Conservation (phyloP, 2,113 vertebrate genomes). For the Labrus mixtus region DNA sequence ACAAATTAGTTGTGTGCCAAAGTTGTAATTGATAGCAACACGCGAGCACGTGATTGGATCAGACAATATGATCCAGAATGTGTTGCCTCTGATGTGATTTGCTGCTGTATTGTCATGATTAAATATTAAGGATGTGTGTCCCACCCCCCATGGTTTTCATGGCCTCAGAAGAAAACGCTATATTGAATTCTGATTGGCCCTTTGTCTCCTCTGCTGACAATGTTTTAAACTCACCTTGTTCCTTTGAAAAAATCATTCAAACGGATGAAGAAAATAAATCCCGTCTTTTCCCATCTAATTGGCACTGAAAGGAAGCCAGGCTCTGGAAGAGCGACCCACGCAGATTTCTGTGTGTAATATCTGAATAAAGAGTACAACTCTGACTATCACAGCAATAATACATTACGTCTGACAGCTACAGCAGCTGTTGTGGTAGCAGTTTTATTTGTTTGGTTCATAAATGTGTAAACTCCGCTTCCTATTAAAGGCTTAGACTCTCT, state of each 20-base stretch:
- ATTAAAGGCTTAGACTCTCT: slow-evolving; percentile 48
- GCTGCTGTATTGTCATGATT: slow-evolving; percentile 80
- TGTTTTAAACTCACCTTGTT: slow-evolving; percentile 6
- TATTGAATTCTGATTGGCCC: slow-evolving; percentile 53
- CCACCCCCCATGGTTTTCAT: slow-evolving; percentile 44
- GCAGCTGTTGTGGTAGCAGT: slow-evolving; percentile 48
- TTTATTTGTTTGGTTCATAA: slow-evolving; percentile 71
- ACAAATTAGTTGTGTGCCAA: slow-evolving; percentile 87
- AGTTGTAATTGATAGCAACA: slow-evolving; percentile 88
- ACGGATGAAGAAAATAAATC: slow-evolving; percentile 24
- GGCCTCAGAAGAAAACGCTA: slow-evolving; percentile 54
- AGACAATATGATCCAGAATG: slow-evolving; percentile 84
- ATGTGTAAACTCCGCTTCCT: slow-evolving; percentile 58
- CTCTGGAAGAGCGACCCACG: slow-evolving; percentile 18
- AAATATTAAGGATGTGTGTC: slow-evolving; percentile 83
- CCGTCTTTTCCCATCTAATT: slow-evolving; percentile 31
- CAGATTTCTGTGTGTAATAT: slow-evolving; percentile 41
- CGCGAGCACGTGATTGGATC: slow-evolving; percentile 78
- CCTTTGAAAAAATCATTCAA: slow-evolving; percentile 29
- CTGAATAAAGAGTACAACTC: slow-evolving; percentile 35
- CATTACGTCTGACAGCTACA: slow-evolving; percentile 58
- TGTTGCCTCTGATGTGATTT: slow-evolving; percentile 82
- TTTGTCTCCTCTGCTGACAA: slow-evolving; percentile 9
- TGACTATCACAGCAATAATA: slow-evolving; percentile 49
- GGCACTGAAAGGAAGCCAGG: slow-evolving; percentile 14